These are phyloP conservation scores for Eulimnadia texana DNA, from an alignment of 1,140 invertebrate species.

Conservation along the genomic window DNA sequence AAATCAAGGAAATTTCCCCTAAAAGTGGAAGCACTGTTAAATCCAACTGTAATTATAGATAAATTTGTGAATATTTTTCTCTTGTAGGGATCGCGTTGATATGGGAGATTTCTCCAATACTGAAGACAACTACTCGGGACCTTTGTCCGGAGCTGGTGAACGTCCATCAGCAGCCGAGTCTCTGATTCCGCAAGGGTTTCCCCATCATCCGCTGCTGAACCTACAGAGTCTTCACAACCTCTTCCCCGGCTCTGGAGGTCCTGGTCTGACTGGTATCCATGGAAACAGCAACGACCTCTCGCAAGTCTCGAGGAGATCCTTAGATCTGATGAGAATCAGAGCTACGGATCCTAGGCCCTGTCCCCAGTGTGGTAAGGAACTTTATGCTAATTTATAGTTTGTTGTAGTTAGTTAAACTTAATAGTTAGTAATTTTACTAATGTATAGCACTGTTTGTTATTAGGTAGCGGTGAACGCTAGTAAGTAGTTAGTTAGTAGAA, in stretches of 20 bases:
- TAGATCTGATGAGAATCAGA: conserved; percentile 68
- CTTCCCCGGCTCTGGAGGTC: background rate
- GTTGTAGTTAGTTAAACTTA: too few species aligned
- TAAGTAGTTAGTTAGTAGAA: too few species aligned
- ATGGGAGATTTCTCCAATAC: conserved; percentile 5
- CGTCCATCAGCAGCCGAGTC: background rate
- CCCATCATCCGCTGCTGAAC: conserved; percentile 12
- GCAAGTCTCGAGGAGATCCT: conserved; percentile 34
- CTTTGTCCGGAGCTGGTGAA: background rate
- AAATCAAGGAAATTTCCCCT: too few species aligned
- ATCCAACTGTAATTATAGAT: too few species aligned
- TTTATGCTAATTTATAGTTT: too few species aligned
- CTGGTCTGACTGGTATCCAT: background rate
- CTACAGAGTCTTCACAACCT: background rate
- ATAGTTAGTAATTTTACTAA: too few species aligned
- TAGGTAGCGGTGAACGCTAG: too few species aligned
- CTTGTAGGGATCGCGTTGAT: conserved; percentile 9
- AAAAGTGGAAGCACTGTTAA: too few species aligned
- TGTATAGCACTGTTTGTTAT: too few species aligned
- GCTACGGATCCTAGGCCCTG: conserved; percentile 80
- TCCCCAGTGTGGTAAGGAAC: conserved; percentile 60
- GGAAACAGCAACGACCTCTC: background rate
- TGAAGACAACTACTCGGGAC: background rate
- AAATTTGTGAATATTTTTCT: too few species aligned
- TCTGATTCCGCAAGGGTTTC: conserved; percentile 7